Base-by-base conservation (phyloP, 2,888 invertebrate genomes). In the Stenolophus ochropezus region DNA sequence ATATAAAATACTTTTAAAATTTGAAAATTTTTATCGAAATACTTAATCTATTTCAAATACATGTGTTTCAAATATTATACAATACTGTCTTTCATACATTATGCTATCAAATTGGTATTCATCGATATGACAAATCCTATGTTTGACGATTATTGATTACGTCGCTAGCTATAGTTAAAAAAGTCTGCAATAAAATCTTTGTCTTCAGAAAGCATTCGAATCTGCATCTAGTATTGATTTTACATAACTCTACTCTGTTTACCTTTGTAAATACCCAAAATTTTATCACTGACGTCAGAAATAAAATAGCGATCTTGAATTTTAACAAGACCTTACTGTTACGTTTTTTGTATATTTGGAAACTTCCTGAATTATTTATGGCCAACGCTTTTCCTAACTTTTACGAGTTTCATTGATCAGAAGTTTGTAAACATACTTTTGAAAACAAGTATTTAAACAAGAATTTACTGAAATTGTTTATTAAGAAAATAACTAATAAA, bases 281-380 rank as follows among this genome's bases (percentile, higher is more conserved):
- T 25, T 65, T 65, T 65, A 27, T 27, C 65, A 69, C 14, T 69
- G 65, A 69, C 65, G 65, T 69, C 65, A 69, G 18, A 1, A 61
- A 14, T 25, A 8, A 61, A 61, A 61, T 14, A 14, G 14, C 2
- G 25, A 4, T n/a, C 23, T 61, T 21, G 23, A 58, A 58, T 23
- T 6, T 58, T 23, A 58, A 58, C 56, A 20, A 58, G 0, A n/a
- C 5, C 14, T 49, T 49, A 53, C 6, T 2, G 51, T 53, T 53
- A 14, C 2, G 20, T 56, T 56, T 56, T 20, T 56, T 56, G 3
- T 5, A 20, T 56, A 21, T 14, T 61, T 61, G 0, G 25, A 61
- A 61, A 61, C 61, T 27, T 61, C 61, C 61, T 61, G 23, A 61
- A 14, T 61, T 1, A 53, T 53, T 53, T 53, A 53, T 53, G 8